These are phyloP conservation scores for Leptinotarsa tumamoca DNA, from an alignment of 2,888 invertebrate genomes.

Conservation along the genomic window DNA sequence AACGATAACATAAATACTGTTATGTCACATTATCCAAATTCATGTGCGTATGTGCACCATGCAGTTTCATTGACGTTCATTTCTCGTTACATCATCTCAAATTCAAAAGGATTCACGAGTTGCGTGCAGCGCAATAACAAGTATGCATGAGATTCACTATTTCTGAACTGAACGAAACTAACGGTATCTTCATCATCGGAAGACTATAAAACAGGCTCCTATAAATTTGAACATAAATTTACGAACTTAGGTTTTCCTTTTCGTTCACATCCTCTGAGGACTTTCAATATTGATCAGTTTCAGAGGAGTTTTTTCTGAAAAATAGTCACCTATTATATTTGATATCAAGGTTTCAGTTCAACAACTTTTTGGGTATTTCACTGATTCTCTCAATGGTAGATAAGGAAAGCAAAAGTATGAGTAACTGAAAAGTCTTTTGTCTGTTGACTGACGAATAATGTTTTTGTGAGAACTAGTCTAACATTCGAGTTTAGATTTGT, in stretches of 20 bases:
- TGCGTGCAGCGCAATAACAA: conserved; percentile 8
- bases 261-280: background rate
- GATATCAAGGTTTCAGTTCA: too few relatives aligned
- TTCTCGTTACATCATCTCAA: background rate
- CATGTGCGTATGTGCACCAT: background rate
- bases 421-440: too few relatives aligned
- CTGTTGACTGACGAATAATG: too few relatives aligned
- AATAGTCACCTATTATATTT: too few relatives aligned
- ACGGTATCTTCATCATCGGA: conserved; percentile 14
- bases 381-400: too few relatives aligned
- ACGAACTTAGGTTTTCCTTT: background rate
- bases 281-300: too few relatives aligned
- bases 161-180: conserved; percentile 5
- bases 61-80: background rate
- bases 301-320: too few relatives aligned
- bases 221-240: background rate
- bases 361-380: too few relatives aligned
- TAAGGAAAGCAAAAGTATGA: too few relatives aligned
- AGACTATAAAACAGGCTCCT: background rate
- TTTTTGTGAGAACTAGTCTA: too few relatives aligned
- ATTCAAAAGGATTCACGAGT: background rate
- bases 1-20: background rate
- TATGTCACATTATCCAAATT: background rate
- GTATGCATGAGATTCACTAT: background rate
- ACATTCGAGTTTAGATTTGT: too few relatives aligned